Evolutionary conservation across 2,113 vertebrate species (phyloP).

Genomic region (Elgaria multicarinata): DNA sequence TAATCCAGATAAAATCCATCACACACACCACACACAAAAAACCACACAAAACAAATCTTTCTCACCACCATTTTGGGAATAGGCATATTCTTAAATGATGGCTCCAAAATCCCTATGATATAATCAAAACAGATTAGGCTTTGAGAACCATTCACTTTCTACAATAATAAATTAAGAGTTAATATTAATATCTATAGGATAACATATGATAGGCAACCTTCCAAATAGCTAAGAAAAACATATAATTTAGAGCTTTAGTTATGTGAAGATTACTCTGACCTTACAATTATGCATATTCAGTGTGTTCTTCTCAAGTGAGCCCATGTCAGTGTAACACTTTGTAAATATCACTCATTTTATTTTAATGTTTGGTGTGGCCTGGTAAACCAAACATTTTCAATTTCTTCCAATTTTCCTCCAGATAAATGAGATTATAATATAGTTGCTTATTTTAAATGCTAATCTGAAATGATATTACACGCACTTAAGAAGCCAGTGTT

Average conservation of each 20-base stretch:
- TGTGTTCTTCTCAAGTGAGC: neutral
- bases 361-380: conserved; percentile 42
- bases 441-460: neutral
- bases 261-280: neutral
- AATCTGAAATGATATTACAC: neutral
- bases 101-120: neutral
- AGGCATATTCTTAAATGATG: neutral
- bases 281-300: neutral
- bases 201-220: neutral
- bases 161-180: neutral
- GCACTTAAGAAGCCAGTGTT: neutral
- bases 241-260: neutral
- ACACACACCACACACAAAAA: neutral
- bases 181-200: neutral
- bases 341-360: neutral
- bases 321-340: conserved; percentile 13
- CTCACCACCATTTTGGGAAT: neutral
- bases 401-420: neutral
- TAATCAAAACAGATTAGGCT: neutral
- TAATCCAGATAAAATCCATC: neutral
- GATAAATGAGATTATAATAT: neutral
- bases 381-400: neutral
- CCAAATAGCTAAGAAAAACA: neutral
- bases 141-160: neutral
- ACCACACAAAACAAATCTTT: neutral